Evolutionary conservation across 1,140 invertebrate genomes (phyloP).

Genomic region (Hyposmocoma kahamanoa): DNA sequence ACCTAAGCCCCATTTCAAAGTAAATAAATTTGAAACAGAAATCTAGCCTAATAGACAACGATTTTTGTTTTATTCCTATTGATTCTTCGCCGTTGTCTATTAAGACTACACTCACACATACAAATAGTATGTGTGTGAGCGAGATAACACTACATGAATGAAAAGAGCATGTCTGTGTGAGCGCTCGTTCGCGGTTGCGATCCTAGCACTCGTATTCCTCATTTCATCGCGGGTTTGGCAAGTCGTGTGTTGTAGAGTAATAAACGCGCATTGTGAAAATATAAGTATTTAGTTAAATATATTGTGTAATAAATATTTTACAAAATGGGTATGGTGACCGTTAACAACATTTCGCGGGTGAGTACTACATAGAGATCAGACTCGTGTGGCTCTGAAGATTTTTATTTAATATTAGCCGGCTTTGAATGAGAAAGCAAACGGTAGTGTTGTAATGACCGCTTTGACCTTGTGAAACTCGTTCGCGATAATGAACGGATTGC

Average conservation of each 20-base stretch:
- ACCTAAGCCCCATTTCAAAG: too few relatives aligned
- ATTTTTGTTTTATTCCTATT: neutral
- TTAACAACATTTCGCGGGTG: conserved; percentile 60
- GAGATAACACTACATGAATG: conserved; percentile 63
- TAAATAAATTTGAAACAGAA: too few relatives aligned
- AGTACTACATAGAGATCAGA: conserved; percentile 22
- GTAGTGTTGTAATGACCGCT: conserved; percentile 69
- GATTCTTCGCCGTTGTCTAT: conserved; percentile 1
- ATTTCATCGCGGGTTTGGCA: conserved; percentile 46
- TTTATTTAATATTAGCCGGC: conserved; percentile 29
- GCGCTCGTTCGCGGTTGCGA: conserved; percentile 30
- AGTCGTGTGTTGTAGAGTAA: conserved; percentile 46
- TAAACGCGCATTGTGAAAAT: conserved; percentile 25
- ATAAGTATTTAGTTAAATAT: conserved; percentile 22
- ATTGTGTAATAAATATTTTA: conserved; percentile 25
- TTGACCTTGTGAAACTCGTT: conserved; percentile 71
- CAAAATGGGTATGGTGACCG: conserved; percentile 64
- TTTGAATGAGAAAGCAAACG: conserved; percentile 62
- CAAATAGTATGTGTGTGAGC: conserved; percentile 23
- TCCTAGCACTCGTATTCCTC: conserved; percentile 41
- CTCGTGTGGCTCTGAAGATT: conserved; percentile 16
- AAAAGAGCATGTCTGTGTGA: conserved; percentile 49
- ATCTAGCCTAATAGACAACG: too few relatives aligned
- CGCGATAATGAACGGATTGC: conserved; percentile 56
- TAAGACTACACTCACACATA: conserved; percentile 30